Base-by-base conservation (phyloP, 2,888 invertebrate species). In the Drosophila antonietae region DNA sequence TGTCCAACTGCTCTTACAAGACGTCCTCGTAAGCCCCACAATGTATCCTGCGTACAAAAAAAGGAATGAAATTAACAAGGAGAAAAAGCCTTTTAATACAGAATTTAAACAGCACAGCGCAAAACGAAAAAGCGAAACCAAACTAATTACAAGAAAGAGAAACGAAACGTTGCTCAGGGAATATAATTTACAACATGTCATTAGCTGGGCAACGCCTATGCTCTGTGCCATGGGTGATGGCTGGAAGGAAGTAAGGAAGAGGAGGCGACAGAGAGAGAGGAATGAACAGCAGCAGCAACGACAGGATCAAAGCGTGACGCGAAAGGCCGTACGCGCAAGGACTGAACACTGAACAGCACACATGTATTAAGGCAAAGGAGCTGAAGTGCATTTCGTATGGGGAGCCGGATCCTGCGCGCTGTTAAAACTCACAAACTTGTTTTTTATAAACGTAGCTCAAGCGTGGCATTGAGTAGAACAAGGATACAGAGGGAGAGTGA, bases 261-360 rank as follows among this genome's bases (percentile, higher is more conserved):
- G 52, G 37, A 73, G 55, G n/a, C 15, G 41, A 8, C n/a, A 33
- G 56, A 37, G 8, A 35, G 23, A 37, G 55, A 33, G 41, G 41
- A 41, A 39, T 10, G 39, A 52, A 41, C 43, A 18, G 20, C 31
- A 46, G 35, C 61, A 51, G 65, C 33, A 58, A 41, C 46, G 89
- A 84, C 79, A 89, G 88, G 88, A 88, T 83, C 89, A 89, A 89
- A 88, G 89, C 88, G 85, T 89, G 85, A 89, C 88, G 70, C 75
- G 70, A 68, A 43, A 66, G 73, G 73, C 76, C 68, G 76, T 73
- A 58, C 65, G 79, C 80, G 75, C 76, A 74, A 68, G 58, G 44
- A 64, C 75, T 73, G 41, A 68, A 66, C 67, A 73, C 75, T 73
- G 41, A 68, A 66, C 67, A 73, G 3, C 39, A n/a, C 41, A 68